These are phyloP conservation scores for Campylomormyrus tamandua DNA, from an alignment of 2,113 vertebrate species.

Conservation along the genomic window DNA sequence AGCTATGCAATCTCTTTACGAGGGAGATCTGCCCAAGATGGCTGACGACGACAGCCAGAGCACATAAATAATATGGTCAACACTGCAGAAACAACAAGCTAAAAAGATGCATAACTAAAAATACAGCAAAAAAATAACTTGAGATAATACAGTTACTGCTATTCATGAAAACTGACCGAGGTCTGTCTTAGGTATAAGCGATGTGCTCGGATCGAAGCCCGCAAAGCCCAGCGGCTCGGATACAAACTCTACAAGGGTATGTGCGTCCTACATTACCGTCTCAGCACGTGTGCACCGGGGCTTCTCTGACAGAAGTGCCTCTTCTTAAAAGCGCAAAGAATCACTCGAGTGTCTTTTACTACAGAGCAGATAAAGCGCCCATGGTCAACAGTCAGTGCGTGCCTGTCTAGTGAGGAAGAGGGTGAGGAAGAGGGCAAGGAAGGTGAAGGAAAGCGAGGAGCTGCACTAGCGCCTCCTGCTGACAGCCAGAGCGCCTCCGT, in stretches of 20 bases:
- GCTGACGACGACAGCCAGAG: background rate
- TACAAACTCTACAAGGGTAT: slow-evolving; percentile 66
- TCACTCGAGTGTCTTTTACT: slow-evolving; percentile 27
- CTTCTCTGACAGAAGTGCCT: background rate
- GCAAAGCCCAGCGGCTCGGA: slow-evolving; percentile 58
- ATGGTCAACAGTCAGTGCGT: slow-evolving; percentile 4
- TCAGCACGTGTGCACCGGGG: background rate
- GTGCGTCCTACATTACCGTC: background rate
- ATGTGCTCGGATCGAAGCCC: slow-evolving; percentile 73
- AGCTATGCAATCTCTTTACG: background rate
- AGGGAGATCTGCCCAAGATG: background rate
- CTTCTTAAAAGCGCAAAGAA: background rate
- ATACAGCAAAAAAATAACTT: background rate
- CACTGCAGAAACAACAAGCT: background rate
- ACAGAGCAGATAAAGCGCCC: slow-evolving; percentile 48
- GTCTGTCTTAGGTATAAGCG: slow-evolving; percentile 62
- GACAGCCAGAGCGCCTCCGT: slow-evolving; percentile 30
- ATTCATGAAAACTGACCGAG: background rate
- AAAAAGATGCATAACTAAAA: background rate
- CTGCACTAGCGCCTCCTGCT: slow-evolving; percentile 33
- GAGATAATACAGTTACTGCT: background rate
- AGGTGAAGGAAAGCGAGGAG: slow-evolving; percentile 31
- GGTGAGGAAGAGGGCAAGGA: slow-evolving; percentile 33
- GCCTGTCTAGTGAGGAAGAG: slow-evolving; percentile 47
- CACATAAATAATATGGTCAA: background rate